Percentiles rank a stretch among this genome's conserved stretches.
Evolutionary conservation across 2,888 invertebrate species (phyloP).

Genomic region (Dryobota labecula): DNA sequence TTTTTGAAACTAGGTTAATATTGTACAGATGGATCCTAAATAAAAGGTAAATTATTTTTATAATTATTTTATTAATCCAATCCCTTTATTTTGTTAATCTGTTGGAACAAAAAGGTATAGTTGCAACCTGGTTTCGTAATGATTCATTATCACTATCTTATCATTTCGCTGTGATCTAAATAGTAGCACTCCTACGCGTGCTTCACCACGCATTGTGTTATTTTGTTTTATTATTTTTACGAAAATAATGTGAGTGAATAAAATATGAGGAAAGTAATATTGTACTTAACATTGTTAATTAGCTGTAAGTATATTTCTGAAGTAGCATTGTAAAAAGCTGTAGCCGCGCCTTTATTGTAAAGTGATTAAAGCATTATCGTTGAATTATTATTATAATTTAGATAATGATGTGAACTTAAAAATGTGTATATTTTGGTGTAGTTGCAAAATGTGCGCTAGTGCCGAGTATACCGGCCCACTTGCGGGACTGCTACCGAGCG

Average conservation of each 20-base stretch:
- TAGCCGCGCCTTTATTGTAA: slow-evolving; percentile 3
- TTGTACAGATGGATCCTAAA: slow-evolving; percentile 61
- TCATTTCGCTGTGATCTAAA: slow-evolving; percentile 75
- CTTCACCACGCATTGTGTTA: slow-evolving; percentile 69
- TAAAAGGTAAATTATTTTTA: slow-evolving; percentile 66
- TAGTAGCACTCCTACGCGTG: slow-evolving; percentile 71
- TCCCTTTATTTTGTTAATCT: slow-evolving; percentile 47
- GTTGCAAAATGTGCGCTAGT: slow-evolving; percentile 77
- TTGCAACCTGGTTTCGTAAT: slow-evolving; percentile 72
- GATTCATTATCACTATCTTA: slow-evolving; percentile 83
- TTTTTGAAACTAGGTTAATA: slow-evolving; percentile 50
- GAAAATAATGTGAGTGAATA: slow-evolving; percentile 61
- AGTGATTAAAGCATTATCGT: slow-evolving; percentile 20
- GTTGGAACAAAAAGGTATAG: slow-evolving; percentile 42
- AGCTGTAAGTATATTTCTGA: slow-evolving; percentile 75
- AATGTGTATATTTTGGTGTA: slow-evolving; percentile 56
- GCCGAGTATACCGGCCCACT: slow-evolving; percentile 89
- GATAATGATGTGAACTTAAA: slow-evolving; percentile 13
- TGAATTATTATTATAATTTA: slow-evolving; percentile 18
- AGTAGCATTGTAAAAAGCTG: not conserved
- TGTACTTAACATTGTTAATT: slow-evolving; percentile 65
- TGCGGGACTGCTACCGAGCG: slow-evolving; percentile 91
- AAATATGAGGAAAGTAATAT: slow-evolving; percentile 70
- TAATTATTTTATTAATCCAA: slow-evolving; percentile 54
- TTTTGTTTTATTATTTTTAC: slow-evolving; percentile 65